phyloP scores from a whole-genome alignment of 23 tunicate genomes.

The Halocynthia roretzi region DNA sequence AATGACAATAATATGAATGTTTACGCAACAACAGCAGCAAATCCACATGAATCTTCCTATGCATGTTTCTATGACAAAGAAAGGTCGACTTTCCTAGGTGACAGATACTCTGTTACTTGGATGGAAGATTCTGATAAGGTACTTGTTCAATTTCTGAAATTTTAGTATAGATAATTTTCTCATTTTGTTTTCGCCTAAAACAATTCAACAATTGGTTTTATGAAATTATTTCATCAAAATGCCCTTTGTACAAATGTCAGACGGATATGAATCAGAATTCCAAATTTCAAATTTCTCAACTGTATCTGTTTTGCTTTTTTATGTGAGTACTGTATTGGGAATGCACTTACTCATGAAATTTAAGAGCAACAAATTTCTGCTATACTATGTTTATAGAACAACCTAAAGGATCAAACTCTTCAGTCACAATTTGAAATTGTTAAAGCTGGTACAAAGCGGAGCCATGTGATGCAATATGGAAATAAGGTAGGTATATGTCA shows the following conservation, averaged over 20 bases:
- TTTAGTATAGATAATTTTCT: not conserved
- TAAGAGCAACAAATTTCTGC: too few species aligned
- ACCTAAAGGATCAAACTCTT: slow-evolving; percentile 44
- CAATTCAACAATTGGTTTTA: not conserved
- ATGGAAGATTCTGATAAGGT: slow-evolving; percentile 85
- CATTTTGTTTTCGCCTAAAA: not conserved
- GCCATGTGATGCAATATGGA: slow-evolving; percentile 83
- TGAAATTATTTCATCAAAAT: too few species aligned
- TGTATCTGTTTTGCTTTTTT: too few species aligned
- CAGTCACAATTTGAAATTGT: slow-evolving; percentile 56
- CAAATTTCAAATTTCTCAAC: too few species aligned
- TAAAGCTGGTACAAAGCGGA: slow-evolving; percentile 52
- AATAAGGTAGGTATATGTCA: slow-evolving; percentile 29
- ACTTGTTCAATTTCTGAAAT: not conserved
- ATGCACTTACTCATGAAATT: too few species aligned
- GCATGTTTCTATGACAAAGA: slow-evolving; percentile 68
- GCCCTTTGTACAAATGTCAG: too few species aligned
- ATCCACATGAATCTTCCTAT: slow-evolving; percentile 58
- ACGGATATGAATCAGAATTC: too few species aligned
- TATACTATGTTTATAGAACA: slow-evolving; percentile 40
- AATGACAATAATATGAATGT: slow-evolving; percentile 42
- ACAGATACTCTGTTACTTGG: slow-evolving; percentile 80
- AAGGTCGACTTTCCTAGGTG: slow-evolving; percentile 60
- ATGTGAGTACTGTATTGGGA: too few species aligned
- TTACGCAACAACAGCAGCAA: slow-evolving; percentile 83